These are phyloP conservation scores for Genyomyrus donnyi DNA, from an alignment of 2,113 vertebrate species.

Conservation along the genomic window DNA sequence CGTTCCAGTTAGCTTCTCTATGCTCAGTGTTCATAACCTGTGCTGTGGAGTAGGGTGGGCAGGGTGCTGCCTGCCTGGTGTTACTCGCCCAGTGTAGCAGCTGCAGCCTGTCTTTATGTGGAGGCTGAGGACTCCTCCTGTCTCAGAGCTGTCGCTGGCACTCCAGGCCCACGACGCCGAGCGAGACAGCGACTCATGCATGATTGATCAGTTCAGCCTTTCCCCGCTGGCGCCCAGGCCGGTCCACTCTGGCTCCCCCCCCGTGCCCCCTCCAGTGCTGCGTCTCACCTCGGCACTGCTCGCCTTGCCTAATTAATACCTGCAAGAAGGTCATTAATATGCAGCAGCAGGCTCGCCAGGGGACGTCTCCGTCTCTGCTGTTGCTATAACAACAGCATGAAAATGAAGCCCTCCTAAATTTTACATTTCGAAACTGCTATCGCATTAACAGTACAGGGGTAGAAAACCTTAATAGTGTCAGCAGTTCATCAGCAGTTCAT, in stretches of 20 bases:
- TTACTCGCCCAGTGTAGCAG: neutral
- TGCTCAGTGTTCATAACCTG: neutral
- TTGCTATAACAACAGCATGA: constrained; percentile 69
- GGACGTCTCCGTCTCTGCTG: constrained; percentile 44
- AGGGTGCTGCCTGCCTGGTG: neutral
- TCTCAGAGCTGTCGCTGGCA: neutral
- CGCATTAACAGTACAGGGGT: neutral
- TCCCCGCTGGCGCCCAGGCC: constrained; percentile 20
- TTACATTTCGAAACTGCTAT: constrained; percentile 38
- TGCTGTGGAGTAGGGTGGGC: neutral
- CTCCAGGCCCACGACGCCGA: neutral
- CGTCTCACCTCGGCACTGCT: constrained; percentile 15
- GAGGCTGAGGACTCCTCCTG: neutral
- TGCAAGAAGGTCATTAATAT: constrained; percentile 59
- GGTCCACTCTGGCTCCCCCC: constrained; percentile 15
- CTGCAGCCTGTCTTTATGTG: neutral
- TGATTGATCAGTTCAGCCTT: constrained; percentile 36
- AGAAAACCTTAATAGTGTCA: neutral
- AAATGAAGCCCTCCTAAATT: constrained; percentile 75
- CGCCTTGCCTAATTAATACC: constrained; percentile 50
- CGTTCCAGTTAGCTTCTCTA: neutral
- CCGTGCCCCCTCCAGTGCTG: constrained; percentile 18
- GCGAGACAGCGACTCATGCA: constrained; percentile 28
- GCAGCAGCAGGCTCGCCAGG: constrained; percentile 52
- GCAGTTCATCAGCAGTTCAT: neutral